phyloP scores from a whole-genome alignment of 2,113 vertebrate species.

The Ailurus styani region DNA sequence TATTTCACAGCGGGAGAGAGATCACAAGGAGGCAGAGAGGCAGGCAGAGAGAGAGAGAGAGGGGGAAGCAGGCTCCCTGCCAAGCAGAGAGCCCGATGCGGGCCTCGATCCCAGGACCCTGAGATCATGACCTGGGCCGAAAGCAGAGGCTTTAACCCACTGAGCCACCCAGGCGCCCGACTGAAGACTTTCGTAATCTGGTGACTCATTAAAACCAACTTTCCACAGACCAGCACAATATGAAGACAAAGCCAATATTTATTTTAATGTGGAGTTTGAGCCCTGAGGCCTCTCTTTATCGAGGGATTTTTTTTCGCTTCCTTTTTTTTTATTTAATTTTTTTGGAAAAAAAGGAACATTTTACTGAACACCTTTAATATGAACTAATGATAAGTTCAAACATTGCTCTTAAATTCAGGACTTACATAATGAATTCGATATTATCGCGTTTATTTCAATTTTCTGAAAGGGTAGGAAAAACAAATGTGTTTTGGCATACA shows the following conservation, averaged over 20 bases:
- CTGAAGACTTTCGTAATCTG: background rate
- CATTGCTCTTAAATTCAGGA: conserved; percentile 60
- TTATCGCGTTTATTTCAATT: conserved; percentile 55
- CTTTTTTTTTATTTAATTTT: conserved; percentile 70
- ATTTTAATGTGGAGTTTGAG: conserved; percentile 54
- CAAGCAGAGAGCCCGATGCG: too few species aligned
- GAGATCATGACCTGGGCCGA: too few species aligned
- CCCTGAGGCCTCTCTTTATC: conserved; percentile 61
- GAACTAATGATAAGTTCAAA: conserved; percentile 50
- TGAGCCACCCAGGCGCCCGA: too few species aligned
- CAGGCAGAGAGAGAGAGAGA: too few species aligned
- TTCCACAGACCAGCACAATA: conserved; percentile 14
- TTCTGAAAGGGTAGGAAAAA: conserved; percentile 70
- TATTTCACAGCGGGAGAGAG: too few species aligned
- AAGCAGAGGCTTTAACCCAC: too few species aligned
- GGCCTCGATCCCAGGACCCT: too few species aligned
- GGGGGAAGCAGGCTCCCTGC: too few species aligned
- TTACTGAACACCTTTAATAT: conserved; percentile 71
- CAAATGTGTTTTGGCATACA: conserved; percentile 64
- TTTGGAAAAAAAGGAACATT: conserved; percentile 73
- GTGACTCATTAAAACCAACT: conserved; percentile 45
- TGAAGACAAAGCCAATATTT: conserved; percentile 63
- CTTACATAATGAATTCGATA: conserved; percentile 73
- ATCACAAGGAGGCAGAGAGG: too few species aligned
- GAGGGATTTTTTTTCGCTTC: conserved; percentile 58